A percentile compares a stretch with the other conserved stretches of the same genome.
phyloP scores from a whole-genome alignment of 2,888 invertebrate genomes.

The Mythimna loreyi region DNA sequence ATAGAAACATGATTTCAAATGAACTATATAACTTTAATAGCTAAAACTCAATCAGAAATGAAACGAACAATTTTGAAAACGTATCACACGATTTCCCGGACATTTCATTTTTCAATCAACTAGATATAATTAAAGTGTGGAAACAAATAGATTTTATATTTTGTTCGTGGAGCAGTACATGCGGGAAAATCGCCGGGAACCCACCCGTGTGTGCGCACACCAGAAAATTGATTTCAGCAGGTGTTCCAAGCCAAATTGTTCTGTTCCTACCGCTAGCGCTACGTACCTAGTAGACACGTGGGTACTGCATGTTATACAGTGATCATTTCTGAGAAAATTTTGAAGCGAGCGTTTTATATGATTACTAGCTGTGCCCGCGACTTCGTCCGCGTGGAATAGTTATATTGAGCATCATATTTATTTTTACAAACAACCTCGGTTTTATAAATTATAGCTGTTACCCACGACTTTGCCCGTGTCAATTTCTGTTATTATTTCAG shows the following conservation, averaged over 20 bases:
- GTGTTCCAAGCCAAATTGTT: slow-evolving; percentile 70
- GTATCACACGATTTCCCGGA: slow-evolving; percentile 1
- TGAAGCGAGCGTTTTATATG: slow-evolving; percentile 9
- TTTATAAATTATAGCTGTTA: no score
- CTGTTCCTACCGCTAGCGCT: slow-evolving; percentile 48
- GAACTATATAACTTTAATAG: background rate
- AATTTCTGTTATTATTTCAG: no score
- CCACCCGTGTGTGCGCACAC: slow-evolving; percentile 66
- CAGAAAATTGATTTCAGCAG: slow-evolving; percentile 80
- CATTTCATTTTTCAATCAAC: slow-evolving; percentile 47
- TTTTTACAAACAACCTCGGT: no score
- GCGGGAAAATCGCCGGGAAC: slow-evolving; percentile 15
- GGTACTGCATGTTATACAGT: slow-evolving; percentile 16
- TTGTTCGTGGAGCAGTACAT: slow-evolving; percentile 24
- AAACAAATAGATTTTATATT: slow-evolving; percentile 41
- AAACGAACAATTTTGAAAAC: slow-evolving; percentile 1
- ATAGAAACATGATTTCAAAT: background rate
- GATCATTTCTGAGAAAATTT: slow-evolving; percentile 20
- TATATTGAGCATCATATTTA: no score
- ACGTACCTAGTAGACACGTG: background rate
- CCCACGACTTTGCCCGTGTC: no score
- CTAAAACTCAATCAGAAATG: background rate
- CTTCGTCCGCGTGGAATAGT: no score
- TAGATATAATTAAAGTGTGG: slow-evolving; percentile 36
- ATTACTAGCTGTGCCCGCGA: no score